These are phyloP conservation scores for Harpalus rufipes DNA, from an alignment of 2,888 invertebrate genomes.

Conservation along the genomic window DNA sequence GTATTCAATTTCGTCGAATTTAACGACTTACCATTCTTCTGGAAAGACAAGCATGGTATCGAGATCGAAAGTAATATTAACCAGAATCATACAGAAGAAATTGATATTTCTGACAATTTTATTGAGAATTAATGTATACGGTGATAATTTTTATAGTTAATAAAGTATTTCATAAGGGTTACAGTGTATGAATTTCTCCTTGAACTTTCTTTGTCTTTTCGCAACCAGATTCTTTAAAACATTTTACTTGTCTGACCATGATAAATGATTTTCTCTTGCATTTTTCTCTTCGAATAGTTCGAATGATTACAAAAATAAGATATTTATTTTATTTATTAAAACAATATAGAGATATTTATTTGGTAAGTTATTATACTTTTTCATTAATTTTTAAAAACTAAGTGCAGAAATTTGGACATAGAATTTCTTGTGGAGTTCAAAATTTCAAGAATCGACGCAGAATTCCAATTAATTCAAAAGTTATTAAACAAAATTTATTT, in stretches of 20 bases:
- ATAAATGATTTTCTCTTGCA: constrained; percentile 49
- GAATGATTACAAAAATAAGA: constrained; percentile 4
- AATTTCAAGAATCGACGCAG: no score
- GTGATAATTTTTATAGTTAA: constrained; percentile 9
- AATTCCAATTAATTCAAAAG: no score
- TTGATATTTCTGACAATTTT: neutral
- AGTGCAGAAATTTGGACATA: no score
- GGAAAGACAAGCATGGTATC: neutral
- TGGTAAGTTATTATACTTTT: neutral
- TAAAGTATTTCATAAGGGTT: constrained; percentile 36
- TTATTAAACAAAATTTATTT: no score
- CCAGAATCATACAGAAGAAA: constrained; percentile 17
- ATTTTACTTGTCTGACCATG: constrained; percentile 46
- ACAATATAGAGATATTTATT: neutral
- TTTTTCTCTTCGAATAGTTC: constrained; percentile 7
- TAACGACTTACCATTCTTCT: constrained; percentile 25
- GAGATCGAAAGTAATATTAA: neutral
- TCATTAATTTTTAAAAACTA: no score
- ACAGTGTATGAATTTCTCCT: constrained; percentile 22
- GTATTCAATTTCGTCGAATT: constrained; percentile 40
- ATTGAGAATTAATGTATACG: constrained; percentile 9
- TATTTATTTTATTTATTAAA: constrained; percentile 3
- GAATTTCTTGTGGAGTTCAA: no score
- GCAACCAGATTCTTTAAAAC: constrained; percentile 35
- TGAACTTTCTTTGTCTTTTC: constrained; percentile 47